A percentile compares a stretch with the other conserved stretches of the same genome.
Evolutionary conservation across 2,797 vertebrate species (phyloP).

Genomic region (Sebastiscus tertius): DNA sequence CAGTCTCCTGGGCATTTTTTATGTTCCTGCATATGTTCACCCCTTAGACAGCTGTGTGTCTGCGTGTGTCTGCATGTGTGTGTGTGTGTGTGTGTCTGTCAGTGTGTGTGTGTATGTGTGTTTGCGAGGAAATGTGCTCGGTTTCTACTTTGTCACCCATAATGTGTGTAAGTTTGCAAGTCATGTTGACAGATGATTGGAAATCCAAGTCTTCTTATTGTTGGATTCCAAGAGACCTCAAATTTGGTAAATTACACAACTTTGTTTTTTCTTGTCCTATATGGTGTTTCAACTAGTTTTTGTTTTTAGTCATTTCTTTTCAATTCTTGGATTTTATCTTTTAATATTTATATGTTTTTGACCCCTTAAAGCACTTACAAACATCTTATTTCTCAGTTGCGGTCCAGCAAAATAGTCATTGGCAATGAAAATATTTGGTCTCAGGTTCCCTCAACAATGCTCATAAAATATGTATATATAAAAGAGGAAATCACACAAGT

Average conservation of each 20-base stretch:
- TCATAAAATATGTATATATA: no score
- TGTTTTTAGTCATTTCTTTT: neutral
- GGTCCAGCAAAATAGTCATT: no score
- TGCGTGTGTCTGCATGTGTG: neutral
- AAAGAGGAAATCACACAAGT: no score
- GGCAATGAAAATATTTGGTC: no score
- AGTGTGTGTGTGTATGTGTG: neutral
- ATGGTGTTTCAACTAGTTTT: neutral
- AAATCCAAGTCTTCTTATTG: neutral
- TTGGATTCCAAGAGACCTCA: neutral
- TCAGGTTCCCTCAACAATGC: no score
- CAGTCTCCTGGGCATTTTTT: constrained; percentile 47
- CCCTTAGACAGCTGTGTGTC: neutral
- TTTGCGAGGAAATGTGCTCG: neutral
- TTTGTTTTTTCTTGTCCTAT: fast-evolving
- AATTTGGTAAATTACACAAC: neutral
- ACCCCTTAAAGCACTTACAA: neutral
- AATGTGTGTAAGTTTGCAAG: neutral
- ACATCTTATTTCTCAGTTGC: neutral
- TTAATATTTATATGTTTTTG: neutral
- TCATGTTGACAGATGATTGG: neutral
- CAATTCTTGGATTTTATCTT: neutral
- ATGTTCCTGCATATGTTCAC: constrained; percentile 43
- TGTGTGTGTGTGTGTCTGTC: neutral
- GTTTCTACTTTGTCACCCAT: neutral